Base-by-base conservation (phyloP, 2,888 invertebrate species). In the Brachyptera risi region DNA sequence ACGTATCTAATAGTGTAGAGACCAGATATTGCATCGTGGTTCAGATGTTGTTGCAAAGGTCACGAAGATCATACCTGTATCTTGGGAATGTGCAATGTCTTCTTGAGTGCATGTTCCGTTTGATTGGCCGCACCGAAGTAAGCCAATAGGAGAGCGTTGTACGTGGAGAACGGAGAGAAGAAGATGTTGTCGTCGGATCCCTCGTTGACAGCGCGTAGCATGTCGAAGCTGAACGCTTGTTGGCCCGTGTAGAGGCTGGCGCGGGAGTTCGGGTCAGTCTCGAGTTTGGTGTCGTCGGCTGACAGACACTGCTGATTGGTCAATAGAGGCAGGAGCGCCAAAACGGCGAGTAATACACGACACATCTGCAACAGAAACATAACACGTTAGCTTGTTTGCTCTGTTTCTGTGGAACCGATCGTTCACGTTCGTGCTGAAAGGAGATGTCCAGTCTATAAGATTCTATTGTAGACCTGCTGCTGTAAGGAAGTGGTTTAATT, bases 101-200 rank as follows among this genome's bases (percentile, higher is more conserved):
- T 78, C 70, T 81, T 84, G 59, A 90, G 71, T 9, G 82, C 76
- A 3, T 73, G 70, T 71, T 92, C 90, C 0, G 92, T 92, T 56
- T 83, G 79, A 13, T 84, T 85, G 1, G 82, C 83, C 1, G 91
- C 78, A 0, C 90, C 85, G 70, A 92, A 90, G 71, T 90, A 92
- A 0, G 90, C 88, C 64, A 93, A 76, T 54, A 87, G 73, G 31
- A 94, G 71, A 0, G 92, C 86, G 68, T 92, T 88, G 76, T 90
- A 88, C 0, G 93, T 93, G 4, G 93, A 93, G 74, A 91, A 92
- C 4, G 93, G 93, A 74, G 91, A 92, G 79, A 94, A 92, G 40
- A 93, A 76, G 73, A 92, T 93, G 67, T 87, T 86, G 42, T 82
- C 78, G 0, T 85, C 83, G 65, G 84, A 82, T 17, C 82, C 81